These are phyloP conservation scores for Colostygia pectinataria DNA, from an alignment of 2,888 invertebrate species.

Conservation along the genomic window DNA sequence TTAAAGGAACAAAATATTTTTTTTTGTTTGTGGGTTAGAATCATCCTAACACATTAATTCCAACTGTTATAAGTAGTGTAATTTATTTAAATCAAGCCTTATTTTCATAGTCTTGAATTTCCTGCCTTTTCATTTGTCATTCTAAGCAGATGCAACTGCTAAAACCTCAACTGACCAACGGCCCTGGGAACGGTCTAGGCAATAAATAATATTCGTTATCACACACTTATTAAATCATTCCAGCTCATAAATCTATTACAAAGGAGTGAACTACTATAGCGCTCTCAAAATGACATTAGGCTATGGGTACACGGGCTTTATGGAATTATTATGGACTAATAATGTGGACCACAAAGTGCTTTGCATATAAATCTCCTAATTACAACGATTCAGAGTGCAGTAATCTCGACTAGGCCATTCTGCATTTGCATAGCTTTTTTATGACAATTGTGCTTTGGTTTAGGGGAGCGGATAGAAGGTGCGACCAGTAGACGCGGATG, in stretches of 20 bases:
- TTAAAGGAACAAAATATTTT: too few relatives aligned
- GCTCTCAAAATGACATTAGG: conserved; percentile 70
- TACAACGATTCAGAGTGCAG: conserved; percentile 69
- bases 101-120: conserved; percentile 9
- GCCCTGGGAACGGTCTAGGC: conserved; percentile 50
- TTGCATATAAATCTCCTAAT: conserved; percentile 83
- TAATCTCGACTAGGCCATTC: conserved; percentile 70
- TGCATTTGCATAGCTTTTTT: conserved; percentile 69
- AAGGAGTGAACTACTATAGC: conserved; percentile 69
- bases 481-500: conserved; percentile 28
- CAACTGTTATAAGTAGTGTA: too few relatives aligned
- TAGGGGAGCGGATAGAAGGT: conserved; percentile 60
- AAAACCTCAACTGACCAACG: conserved; percentile 48
- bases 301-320: conserved; percentile 53
- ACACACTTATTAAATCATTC: conserved; percentile 71
- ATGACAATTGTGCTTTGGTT: conserved; percentile 71
- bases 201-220: conserved; percentile 75
- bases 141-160: conserved; percentile 28
- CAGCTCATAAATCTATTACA: conserved; percentile 72
- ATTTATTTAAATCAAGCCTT: conserved; percentile 6
- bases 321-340: conserved; percentile 66
- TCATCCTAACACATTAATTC: too few relatives aligned
- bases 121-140: conserved; percentile 31
- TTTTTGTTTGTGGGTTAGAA: too few relatives aligned
- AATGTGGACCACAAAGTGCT: conserved; percentile 77